These are phyloP conservation scores for Nemotelus pantherinus DNA, from an alignment of 2,888 invertebrate genomes.

Conservation along the genomic window DNA sequence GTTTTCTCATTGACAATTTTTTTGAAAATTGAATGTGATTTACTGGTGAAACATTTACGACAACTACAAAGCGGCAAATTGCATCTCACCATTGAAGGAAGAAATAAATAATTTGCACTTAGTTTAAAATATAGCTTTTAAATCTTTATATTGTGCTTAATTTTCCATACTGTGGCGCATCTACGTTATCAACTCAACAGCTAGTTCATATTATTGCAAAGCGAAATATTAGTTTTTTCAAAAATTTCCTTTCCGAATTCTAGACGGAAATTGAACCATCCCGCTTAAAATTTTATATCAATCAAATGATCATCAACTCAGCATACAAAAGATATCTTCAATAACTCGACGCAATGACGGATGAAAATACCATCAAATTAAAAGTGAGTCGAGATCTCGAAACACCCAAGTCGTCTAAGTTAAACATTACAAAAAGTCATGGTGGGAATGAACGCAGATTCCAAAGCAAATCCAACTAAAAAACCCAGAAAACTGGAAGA, in stretches of 20 bases:
- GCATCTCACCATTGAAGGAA: too few relatives aligned
- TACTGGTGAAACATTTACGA: too few relatives aligned
- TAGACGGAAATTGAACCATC: not conserved
- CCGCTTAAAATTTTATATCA: conserved; percentile 2
- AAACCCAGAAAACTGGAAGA: conserved; percentile 2
- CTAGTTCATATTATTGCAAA: too few relatives aligned
- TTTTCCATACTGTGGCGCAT: too few relatives aligned
- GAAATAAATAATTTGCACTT: too few relatives aligned
- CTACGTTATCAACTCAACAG: too few relatives aligned
- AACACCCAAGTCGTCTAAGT: not conserved
- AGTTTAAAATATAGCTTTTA: too few relatives aligned
- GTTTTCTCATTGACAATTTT: too few relatives aligned
- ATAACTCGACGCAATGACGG: not conserved
- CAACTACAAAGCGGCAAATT: too few relatives aligned
- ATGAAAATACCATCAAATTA: not conserved
- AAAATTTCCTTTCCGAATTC: not conserved
- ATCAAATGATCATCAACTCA: not conserved
- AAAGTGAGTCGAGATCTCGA: not conserved
- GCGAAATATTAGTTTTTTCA: too few relatives aligned
- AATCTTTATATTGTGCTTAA: too few relatives aligned
- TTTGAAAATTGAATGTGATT: too few relatives aligned
- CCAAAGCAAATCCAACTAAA: not conserved
- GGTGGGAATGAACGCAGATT: not conserved
- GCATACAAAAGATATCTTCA: not conserved
- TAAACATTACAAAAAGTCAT: not conserved